phyloP scores from a whole-genome alignment of 2,888 invertebrate genomes.

The Eurytoma adleriae region DNA sequence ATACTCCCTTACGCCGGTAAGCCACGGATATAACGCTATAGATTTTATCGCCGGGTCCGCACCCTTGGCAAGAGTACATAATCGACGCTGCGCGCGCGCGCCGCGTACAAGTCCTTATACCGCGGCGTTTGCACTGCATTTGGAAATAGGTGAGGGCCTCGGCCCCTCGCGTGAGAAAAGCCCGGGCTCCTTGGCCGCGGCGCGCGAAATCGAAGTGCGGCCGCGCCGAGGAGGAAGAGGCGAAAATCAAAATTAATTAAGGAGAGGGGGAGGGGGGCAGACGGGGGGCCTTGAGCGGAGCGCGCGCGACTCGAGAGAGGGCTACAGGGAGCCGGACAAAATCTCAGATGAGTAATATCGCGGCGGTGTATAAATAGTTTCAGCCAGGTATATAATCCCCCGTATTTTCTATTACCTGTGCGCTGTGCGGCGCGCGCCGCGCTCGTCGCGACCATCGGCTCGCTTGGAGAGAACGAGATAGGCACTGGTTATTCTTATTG shows the following conservation, averaged over 20 bases:
- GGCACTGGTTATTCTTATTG: too few relatives aligned
- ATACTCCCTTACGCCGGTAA: too few relatives aligned
- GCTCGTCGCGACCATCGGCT: background rate
- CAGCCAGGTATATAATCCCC: slow-evolving; percentile 55
- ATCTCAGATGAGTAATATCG: slow-evolving; percentile 64
- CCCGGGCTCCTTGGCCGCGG: slow-evolving; percentile 40
- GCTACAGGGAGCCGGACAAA: slow-evolving; percentile 45
- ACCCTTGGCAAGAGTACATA: background rate
- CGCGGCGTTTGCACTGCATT: slow-evolving; percentile 16
- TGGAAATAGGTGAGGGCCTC: slow-evolving; percentile 56
- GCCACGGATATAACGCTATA: too few relatives aligned
- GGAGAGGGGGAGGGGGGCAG: background rate
- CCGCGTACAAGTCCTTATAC: slow-evolving; percentile 1
- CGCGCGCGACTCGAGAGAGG: background rate
- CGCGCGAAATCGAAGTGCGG: slow-evolving; percentile 30
- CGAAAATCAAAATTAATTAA: background rate
- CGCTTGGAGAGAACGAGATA: background rate
- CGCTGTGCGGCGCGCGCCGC: slow-evolving; percentile 1
- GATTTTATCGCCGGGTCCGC: background rate
- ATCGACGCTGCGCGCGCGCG: background rate
- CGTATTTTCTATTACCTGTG: slow-evolving; percentile 59
- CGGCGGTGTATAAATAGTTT: slow-evolving; percentile 64
- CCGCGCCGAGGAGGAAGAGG: background rate
- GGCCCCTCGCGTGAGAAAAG: slow-evolving; percentile 16
- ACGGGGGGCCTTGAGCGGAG: slow-evolving; percentile 38